phyloP scores from a whole-genome alignment of 2,888 invertebrate species.

The Pantelozetes paolii region DNA sequence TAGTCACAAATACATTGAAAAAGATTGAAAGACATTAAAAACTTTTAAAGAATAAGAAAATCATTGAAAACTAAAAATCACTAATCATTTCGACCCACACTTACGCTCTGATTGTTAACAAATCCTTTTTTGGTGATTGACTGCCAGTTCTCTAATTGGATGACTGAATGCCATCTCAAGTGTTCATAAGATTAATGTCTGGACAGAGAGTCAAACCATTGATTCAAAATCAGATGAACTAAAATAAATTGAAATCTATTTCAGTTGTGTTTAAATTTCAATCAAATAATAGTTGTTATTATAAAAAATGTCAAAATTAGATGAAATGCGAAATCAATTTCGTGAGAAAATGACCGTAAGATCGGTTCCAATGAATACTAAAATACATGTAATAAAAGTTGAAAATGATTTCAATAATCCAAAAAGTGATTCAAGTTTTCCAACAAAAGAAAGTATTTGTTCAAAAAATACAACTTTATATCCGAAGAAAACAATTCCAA shows the following conservation, averaged over 20 bases:
- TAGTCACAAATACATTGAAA: no score
- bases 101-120: constrained; percentile 30
- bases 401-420: constrained; percentile 20
- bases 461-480: not conserved
- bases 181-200: not conserved
- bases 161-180: not conserved
- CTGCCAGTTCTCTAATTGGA: not conserved
- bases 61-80: not conserved
- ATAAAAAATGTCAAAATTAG: constrained; percentile 29
- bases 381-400: not conserved
- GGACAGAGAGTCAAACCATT: not conserved
- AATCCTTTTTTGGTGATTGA: constrained; percentile 23
- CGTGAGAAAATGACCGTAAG: not conserved
- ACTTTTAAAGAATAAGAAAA: no score
- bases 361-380: not conserved
- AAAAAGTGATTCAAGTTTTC: not conserved
- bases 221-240: no score
- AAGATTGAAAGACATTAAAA: no score
- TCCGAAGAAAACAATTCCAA: not conserved
- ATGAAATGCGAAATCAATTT: constrained; percentile 26
- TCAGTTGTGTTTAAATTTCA: not conserved
- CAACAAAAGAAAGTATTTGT: not conserved
- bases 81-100: constrained; percentile 16
- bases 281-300: not conserved
- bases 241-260: no score